A percentile compares a stretch with the other conserved stretches of the same genome.
phyloP scores from a whole-genome alignment of 2,797 vertebrate species.

The Tarsius wallacei region DNA sequence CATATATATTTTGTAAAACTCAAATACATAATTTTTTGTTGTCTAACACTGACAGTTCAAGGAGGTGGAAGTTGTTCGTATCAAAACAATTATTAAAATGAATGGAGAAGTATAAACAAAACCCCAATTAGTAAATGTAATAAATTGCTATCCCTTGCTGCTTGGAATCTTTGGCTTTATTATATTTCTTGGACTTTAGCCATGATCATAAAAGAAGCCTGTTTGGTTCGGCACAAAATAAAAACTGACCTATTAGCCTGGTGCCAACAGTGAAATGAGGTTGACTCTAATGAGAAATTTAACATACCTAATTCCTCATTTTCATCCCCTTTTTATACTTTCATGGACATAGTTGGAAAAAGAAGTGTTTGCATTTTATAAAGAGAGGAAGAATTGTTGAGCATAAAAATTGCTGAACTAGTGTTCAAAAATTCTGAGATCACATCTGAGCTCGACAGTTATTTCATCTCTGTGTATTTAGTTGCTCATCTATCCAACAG shows the following conservation, averaged over 20 bases:
- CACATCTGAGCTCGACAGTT: background rate
- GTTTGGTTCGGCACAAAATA: slow-evolving; percentile 63
- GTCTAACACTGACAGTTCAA: background rate
- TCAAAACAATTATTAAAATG: slow-evolving; percentile 67
- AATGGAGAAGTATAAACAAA: slow-evolving; percentile 58
- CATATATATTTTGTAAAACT: background rate
- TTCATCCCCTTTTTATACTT: slow-evolving; percentile 34
- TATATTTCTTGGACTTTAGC: slow-evolving; percentile 67
- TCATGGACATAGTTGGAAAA: background rate
- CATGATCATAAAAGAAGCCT: slow-evolving; percentile 63
- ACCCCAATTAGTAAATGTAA: slow-evolving; percentile 69
- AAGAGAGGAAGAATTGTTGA: background rate
- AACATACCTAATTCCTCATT: background rate
- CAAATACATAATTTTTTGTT: slow-evolving; percentile 6
- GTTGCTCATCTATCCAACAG: background rate
- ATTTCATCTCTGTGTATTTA: background rate
- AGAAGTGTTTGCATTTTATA: slow-evolving; percentile 16
- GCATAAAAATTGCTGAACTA: background rate
- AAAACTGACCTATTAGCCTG: slow-evolving; percentile 49
- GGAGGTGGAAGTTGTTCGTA: slow-evolving; percentile 18
- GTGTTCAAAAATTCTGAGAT: background rate
- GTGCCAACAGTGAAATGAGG: slow-evolving; percentile 29
- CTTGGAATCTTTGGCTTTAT: slow-evolving; percentile 48
- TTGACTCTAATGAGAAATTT: slow-evolving; percentile 69
- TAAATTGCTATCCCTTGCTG: slow-evolving; percentile 39